These are phyloP conservation scores for Enteromius argenteus DNA, from an alignment of 2,797 vertebrate genomes.

Conservation along the genomic window DNA sequence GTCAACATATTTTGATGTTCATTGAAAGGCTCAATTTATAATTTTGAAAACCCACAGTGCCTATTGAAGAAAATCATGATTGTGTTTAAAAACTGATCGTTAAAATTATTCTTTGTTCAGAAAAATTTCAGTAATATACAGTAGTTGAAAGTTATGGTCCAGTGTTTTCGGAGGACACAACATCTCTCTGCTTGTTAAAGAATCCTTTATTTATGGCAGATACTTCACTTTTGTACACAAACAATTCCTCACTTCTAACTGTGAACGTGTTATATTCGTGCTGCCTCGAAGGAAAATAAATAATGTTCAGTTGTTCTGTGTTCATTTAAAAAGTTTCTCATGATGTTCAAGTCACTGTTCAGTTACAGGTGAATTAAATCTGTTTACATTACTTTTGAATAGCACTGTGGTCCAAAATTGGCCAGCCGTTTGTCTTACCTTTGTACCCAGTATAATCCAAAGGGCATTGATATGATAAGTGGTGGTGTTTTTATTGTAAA, in stretches of 20 bases:
- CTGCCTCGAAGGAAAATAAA: slow-evolving; percentile 57
- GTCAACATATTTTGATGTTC: background rate
- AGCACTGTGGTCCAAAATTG: slow-evolving; percentile 30
- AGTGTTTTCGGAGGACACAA: background rate
- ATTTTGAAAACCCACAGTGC: slow-evolving; percentile 9
- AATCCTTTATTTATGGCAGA: slow-evolving; percentile 52
- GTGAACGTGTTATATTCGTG: slow-evolving; percentile 60
- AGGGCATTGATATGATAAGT: slow-evolving; percentile 35
- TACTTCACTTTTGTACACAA: slow-evolving; percentile 54
- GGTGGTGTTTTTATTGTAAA: slow-evolving; percentile 41
- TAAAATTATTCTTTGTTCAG: background rate
- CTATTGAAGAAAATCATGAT: slow-evolving; percentile 1
- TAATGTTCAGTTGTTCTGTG: slow-evolving; percentile 49
- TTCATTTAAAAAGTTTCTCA: slow-evolving; percentile 44
- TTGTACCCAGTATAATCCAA: slow-evolving; percentile 27
- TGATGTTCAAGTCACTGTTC: slow-evolving; percentile 47
- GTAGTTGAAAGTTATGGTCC: background rate
- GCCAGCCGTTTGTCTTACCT: slow-evolving; percentile 28
- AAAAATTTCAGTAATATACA: slow-evolving; percentile 1
- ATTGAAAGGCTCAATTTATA: slow-evolving; percentile 2
- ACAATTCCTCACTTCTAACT: slow-evolving; percentile 60
- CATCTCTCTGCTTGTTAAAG: slow-evolving; percentile 36
- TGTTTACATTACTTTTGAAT: slow-evolving; percentile 40
- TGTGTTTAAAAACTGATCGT: slow-evolving; percentile 8
- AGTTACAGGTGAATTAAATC: slow-evolving; percentile 4